Base-by-base conservation (phyloP, 2,113 vertebrate species). In the Casuarius casuarius region DNA sequence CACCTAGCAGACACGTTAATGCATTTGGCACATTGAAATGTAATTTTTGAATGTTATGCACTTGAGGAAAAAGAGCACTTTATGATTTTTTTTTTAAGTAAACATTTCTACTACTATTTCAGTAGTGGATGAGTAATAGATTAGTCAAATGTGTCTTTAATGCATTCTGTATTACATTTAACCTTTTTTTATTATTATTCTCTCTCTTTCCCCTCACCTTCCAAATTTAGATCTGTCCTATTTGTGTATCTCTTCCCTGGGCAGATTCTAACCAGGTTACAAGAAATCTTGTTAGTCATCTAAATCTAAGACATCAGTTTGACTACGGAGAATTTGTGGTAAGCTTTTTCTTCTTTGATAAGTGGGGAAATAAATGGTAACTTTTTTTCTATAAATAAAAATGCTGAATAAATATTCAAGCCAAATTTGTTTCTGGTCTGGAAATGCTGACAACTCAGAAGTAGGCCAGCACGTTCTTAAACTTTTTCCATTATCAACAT, bases 271-370 rank as follows among this genome's bases (percentile, higher is more conserved):
- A 96, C 95, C 98, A 98, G 96, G 94, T 97, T 94, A 99, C 98
- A 97, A 98, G 97, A 95, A 97, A 99, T 98, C 98, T 99, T 68
- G 98, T 99, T 96, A 98, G 92, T 81, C 98, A 99, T 96, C 97
- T 99, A 94, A 98, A 98, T 97, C 97, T 98, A 75, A 98, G 98
- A 82, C 98, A 99, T 94, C 97, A 95, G n/a, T 98, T 98, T 98
- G 98, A 98, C 94, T 98, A 98, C 40, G 97, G 97, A 91, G 98
- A 98, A 80, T 98, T 98, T 95, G 98, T 98, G 98, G 99, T 99
- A 98, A 98, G 98, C 95, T 82, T 93, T 96, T 92, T 61, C 12
- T 62, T 92, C 62, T 90, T 86, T 87, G 23, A 70, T 76, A 6
- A 31, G 17, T 94, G 65, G 56, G 92, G 28, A 74, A 93, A 95